Evolutionary conservation across 2,113 vertebrate genomes (phyloP), one percentile per base, ranked within the genome.

Genomic region (Haemorhous mexicanus): DNA sequence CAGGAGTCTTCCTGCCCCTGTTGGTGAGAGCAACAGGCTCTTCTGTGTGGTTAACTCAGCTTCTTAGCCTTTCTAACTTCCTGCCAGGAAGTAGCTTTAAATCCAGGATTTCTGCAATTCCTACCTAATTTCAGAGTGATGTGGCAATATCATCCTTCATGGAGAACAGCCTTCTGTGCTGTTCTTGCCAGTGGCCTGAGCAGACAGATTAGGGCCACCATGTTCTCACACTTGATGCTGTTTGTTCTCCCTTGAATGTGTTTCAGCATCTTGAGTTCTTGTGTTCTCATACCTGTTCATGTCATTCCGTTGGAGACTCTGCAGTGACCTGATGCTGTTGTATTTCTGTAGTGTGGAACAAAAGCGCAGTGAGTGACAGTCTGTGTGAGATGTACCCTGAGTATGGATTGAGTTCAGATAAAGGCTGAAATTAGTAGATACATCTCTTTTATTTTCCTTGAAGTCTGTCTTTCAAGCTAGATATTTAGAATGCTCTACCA

Each of bases 81-180:
- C 82, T 91, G 84, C 41, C 82, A 80, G 90, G 82, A 90, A 80
- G 46, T 30, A 46, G 59, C 72, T 94, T 88, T 94, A 88, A 84
- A 81, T 95, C 72, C 76, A 81, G 64, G 56, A 75, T 96, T 94
- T 88, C 85, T 4, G 2, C 61, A 41, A 53, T 84, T 67, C n/a
- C 20, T 88, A 37, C 68, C 64, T 90, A 17, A 50, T 92, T 96
- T 84, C 82, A 37, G 77, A 62, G 75, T 58, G 72, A 13, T 77
- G 19, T 9, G 62, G 20, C 64, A 59, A 33, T 50, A 39, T 76
- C n/a, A 58, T 58, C 37, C 32, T 91, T 44, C 37, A 13, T 58
- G 74, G 85, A n/a, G 74, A 88, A 11, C 52, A 90, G 0, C 64
- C 58, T 81, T 77, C 80, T 86, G 64, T 84, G 76, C 64, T 53